Conservation (phyloP, 2,888 invertebrate genomes). For the Drosophila kambysellisi region DNA sequence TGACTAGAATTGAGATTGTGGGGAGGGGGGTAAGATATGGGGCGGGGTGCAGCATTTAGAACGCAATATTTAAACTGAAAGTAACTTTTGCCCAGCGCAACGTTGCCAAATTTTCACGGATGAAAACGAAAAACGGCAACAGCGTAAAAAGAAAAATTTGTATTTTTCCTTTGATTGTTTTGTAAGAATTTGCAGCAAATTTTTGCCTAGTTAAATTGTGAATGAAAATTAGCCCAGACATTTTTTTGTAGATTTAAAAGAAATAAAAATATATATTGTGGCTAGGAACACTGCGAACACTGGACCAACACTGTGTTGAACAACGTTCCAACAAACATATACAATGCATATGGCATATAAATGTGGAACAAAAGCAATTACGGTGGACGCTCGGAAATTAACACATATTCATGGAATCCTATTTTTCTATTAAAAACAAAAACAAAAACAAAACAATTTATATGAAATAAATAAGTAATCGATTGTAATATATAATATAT, state of each 20-base stretch:
- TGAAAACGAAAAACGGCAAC: slow-evolving; percentile 22
- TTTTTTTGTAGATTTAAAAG: slow-evolving; percentile 4
- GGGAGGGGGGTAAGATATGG: too few relatives aligned
- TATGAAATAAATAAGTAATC: background rate
- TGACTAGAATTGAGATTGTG: background rate
- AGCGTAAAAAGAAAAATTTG: background rate
- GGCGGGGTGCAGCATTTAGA: slow-evolving; percentile 1
- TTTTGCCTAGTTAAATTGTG: slow-evolving; percentile 9
- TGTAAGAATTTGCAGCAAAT: slow-evolving; percentile 1
- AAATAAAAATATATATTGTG: background rate
- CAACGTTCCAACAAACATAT: slow-evolving; percentile 18
- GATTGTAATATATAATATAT: slow-evolving; percentile 8
- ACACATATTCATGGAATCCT: slow-evolving; percentile 1
- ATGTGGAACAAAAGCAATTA: slow-evolving; percentile 1
- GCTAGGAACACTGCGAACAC: slow-evolving; percentile 28
- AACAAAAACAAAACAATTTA: background rate
- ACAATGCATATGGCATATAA: slow-evolving; percentile 1
- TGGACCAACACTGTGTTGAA: slow-evolving; percentile 56
- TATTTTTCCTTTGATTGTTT: background rate
- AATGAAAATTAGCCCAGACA: slow-evolving; percentile 12
- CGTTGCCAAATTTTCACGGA: slow-evolving; percentile 30
- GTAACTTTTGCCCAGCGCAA: slow-evolving; percentile 5
- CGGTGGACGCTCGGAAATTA: slow-evolving; percentile 12
- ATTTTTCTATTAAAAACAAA: slow-evolving; percentile 3
- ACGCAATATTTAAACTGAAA: background rate